phyloP scores from a whole-genome alignment of 1,140 invertebrate species.

The Microplitis mediator region DNA sequence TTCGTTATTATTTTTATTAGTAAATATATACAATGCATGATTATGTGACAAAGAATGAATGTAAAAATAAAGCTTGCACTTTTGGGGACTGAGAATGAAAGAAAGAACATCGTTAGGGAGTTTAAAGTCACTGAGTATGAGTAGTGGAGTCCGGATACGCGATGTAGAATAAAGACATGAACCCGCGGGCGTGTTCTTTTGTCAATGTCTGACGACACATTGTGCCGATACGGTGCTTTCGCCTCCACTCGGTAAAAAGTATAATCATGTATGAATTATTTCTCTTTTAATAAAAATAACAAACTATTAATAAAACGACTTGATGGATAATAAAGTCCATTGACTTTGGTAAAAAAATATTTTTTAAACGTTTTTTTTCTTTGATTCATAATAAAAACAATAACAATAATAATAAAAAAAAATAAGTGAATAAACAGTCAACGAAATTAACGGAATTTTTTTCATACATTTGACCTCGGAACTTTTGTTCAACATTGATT shows the following conservation, averaged over 20 bases:
- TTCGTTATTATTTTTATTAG: too few relatives aligned
- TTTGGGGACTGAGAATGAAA: neutral
- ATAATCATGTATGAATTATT: conserved; percentile 4
- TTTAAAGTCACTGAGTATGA: neutral
- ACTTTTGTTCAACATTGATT: too few relatives aligned
- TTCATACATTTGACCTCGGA: too few relatives aligned
- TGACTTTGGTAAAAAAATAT: neutral
- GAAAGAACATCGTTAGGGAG: conserved; percentile 8
- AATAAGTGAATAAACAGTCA: too few relatives aligned
- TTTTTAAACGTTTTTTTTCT: neutral
- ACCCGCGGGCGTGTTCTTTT: conserved; percentile 13
- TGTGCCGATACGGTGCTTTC: neutral
- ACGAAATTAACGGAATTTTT: too few relatives aligned
- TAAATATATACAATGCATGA: neutral
- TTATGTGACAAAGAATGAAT: neutral
- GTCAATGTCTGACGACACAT: conserved; percentile 1
- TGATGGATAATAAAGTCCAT: neutral
- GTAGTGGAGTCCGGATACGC: neutral
- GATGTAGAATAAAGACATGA: neutral
- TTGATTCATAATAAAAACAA: too few relatives aligned
- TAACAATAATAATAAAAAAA: too few relatives aligned
- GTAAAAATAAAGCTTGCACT: neutral
- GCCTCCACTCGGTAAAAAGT: neutral
- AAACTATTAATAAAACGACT: neutral
- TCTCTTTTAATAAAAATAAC: neutral